Conservation (phyloP, 2,113 vertebrate species). For the Phyllopteryx taeniolatus region DNA sequence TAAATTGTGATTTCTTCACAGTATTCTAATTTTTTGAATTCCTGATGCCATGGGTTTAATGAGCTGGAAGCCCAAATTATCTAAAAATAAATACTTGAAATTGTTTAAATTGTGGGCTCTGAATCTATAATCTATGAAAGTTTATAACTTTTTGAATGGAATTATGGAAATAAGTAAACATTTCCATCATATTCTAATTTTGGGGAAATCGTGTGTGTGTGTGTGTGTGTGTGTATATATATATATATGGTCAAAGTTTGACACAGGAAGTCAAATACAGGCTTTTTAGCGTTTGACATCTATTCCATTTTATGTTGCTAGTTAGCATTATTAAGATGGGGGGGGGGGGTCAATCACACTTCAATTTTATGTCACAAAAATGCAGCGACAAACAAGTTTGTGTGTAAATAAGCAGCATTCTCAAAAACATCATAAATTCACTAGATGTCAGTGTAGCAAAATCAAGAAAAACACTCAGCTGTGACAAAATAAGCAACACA, state of each 20-base stretch:
- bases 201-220: no score
- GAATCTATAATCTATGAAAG: no score
- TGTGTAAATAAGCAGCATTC: background rate
- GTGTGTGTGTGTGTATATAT: no score
- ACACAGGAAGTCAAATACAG: background rate
- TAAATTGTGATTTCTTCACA: no score
- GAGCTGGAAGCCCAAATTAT: no score
- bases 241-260: background rate
- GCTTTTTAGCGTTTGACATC: background rate
- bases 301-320: background rate
- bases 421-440: background rate
- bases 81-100: no score
- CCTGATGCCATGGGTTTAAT: no score
- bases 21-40: no score
- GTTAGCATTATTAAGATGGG: background rate
- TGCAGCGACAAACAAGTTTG: background rate
- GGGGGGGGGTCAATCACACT: background rate
- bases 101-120: no score
- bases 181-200: no score
- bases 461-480: background rate
- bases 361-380: background rate
- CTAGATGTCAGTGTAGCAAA: background rate
- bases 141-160: no score
- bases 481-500: background rate
- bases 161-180: no score